Evolutionary conservation across 2,113 vertebrate species (phyloP), one percentile per base, ranked within the genome.

Genomic region (Chionis minor): DNA sequence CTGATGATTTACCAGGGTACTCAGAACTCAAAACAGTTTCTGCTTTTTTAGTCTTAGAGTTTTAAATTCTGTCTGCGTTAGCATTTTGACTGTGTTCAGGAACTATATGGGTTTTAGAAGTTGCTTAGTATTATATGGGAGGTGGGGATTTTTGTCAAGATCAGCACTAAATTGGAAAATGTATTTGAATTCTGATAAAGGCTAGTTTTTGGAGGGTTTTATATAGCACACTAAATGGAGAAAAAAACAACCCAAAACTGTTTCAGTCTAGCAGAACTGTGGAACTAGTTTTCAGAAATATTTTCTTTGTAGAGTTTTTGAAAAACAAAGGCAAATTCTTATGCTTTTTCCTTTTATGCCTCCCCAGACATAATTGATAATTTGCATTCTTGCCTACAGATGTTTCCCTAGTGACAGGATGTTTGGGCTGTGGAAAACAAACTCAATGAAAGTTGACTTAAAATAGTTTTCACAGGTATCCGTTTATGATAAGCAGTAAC

Each of bases 391-490:
- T 86, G 44, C 79, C 40, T 73, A 30, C 94, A 90, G 96, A 70
- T 96, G 90, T 94, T 96, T 96, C 95, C 95, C 67, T 63, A 78
- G 54, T 83, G 63, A 92, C 91, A 91, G 94, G 94, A 94, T 95
- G 83, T 96, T 93, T 94, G 91, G 27, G 14, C 28, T 92, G 14
- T 0, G 0, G 70, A 81, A 81, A 91, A 74, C 78, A 94, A 95
- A 66, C 66, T 86, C 42, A 58, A 13, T 86, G 56, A 51, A 84
- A 91, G 45, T 83, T 91, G 75, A n/a, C 77, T 66, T 92, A n/a
- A 83, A 83, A 81, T 89, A 86, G 44, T 56, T 90, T 77, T 66
- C 86, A 70, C 62, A 62, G 62, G 63, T 92, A 65, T 30, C 55
- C 85, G 27, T 47, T 94, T 52, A 55, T 75, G 35, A 55, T 82